A percentile compares a stretch with the other conserved stretches of the same genome.
phyloP scores from a whole-genome alignment of 2,113 vertebrate species.

The Stegastes partitus region DNA sequence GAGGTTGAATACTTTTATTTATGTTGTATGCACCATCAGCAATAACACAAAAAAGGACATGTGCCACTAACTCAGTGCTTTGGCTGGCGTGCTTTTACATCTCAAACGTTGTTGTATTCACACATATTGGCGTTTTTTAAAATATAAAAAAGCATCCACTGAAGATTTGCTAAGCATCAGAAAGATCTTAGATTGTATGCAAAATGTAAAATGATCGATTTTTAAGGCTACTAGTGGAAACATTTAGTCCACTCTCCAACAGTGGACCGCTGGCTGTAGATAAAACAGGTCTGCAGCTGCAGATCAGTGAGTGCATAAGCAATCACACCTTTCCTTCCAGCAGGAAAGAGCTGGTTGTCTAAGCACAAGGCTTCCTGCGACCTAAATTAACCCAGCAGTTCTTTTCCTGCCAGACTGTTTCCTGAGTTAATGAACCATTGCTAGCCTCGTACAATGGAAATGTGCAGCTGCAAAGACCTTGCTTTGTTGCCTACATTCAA shows the following conservation, averaged over 20 bases:
- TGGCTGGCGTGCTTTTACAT: too few species aligned
- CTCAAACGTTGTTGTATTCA: too few species aligned
- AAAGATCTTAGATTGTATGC: not conserved
- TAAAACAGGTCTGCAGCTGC: slow-evolving; percentile 63
- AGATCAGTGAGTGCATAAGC: slow-evolving; percentile 50
- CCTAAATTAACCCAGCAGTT: slow-evolving; percentile 68
- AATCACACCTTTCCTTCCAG: slow-evolving; percentile 81
- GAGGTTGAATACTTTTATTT: too few species aligned
- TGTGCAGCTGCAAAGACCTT: slow-evolving; percentile 52
- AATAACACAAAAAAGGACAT: too few species aligned
- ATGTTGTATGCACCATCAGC: too few species aligned
- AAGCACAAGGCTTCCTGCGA: slow-evolving; percentile 77
- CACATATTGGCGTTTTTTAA: too few species aligned
- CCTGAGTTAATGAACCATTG: slow-evolving; percentile 69
- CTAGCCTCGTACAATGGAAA: slow-evolving; percentile 54
- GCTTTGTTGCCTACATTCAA: slow-evolving; percentile 18
- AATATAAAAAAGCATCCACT: too few species aligned
- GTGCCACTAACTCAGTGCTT: too few species aligned
- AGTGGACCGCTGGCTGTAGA: slow-evolving; percentile 15
- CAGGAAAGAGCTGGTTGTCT: slow-evolving; percentile 77
- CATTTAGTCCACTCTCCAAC: not conserved
- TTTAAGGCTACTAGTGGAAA: not conserved
- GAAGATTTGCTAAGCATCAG: too few species aligned
- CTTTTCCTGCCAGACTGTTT: slow-evolving; percentile 71
- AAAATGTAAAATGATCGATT: not conserved